Evolutionary conservation across 2,797 vertebrate genomes (phyloP).

Genomic region (Yasuhikotakia modesta): DNA sequence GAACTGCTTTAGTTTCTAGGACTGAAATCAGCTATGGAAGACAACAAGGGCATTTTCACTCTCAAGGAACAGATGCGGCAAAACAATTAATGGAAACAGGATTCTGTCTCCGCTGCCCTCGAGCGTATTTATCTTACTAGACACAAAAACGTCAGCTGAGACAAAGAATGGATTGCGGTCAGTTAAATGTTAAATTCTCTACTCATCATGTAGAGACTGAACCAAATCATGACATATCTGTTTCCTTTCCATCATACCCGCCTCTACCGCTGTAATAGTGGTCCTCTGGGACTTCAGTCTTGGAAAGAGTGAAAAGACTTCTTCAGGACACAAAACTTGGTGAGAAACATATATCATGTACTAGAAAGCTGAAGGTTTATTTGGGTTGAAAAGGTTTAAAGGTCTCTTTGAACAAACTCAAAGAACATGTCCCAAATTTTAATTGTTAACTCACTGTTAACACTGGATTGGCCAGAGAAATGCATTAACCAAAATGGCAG

Average conservation of each 20-base stretch:
- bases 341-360: background rate
- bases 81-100: background rate
- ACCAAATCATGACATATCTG: constrained; percentile 5
- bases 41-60: constrained; percentile 11
- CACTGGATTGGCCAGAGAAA: too few species aligned
- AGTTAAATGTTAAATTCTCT: constrained; percentile 39
- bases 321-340: background rate
- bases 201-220: constrained; percentile 22
- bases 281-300: background rate
- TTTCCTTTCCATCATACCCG: background rate
- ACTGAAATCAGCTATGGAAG: background rate
- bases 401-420: too few species aligned
- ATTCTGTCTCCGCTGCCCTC: background rate
- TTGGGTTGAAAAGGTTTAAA: too few species aligned
- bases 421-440: too few species aligned
- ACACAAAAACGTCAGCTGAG: constrained; percentile 18
- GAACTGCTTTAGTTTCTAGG: constrained; percentile 2
- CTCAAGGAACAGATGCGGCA: background rate
- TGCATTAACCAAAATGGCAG: too few species aligned
- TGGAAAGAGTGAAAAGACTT: background rate
- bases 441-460: too few species aligned
- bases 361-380: background rate
- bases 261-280: background rate
- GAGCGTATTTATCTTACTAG: constrained; percentile 3
- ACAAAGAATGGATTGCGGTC: constrained; percentile 21